Evolutionary conservation across 2,113 vertebrate species (phyloP).

Genomic region (Syrmaticus mikado): DNA sequence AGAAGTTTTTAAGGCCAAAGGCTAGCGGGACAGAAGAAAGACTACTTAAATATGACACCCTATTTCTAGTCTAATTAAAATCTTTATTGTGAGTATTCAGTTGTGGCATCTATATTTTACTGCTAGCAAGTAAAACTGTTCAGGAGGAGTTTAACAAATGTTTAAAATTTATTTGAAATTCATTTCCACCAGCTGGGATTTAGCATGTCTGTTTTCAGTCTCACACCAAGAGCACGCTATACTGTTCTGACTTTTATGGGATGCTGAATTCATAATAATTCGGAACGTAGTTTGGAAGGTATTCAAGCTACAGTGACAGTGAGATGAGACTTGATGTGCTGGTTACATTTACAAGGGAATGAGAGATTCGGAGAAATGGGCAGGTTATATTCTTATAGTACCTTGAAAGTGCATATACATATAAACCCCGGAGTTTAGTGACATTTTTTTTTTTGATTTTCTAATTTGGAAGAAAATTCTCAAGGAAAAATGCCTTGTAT

Average conservation of each 20-base stretch:
- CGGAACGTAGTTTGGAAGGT: neutral
- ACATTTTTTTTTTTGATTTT: neutral
- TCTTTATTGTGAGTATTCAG: constrained; percentile 28
- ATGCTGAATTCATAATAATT: constrained; percentile 44
- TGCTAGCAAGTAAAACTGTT: constrained; percentile 33
- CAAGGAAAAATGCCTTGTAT: neutral
- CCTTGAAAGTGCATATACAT: neutral
- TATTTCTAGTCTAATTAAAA: constrained; percentile 46
- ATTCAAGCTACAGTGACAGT: constrained; percentile 16
- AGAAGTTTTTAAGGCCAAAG: neutral
- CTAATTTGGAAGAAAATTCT: neutral
- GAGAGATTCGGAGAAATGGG: neutral
- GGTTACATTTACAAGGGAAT: neutral
- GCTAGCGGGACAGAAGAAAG: constrained; percentile 5
- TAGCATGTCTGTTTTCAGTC: constrained; percentile 51
- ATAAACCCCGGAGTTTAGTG: neutral
- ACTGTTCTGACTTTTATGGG: neutral
- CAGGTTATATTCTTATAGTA: too few species aligned
- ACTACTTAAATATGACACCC: neutral
- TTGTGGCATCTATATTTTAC: constrained; percentile 50
- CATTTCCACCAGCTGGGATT: constrained; percentile 43
- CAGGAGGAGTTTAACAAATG: constrained; percentile 47
- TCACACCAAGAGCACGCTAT: constrained; percentile 34
- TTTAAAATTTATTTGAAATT: constrained; percentile 64
- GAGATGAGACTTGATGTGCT: neutral